Percentiles rank a stretch among this genome's conserved stretches.
phyloP scores from a whole-genome alignment of 2,888 invertebrate species.

The Cerceris rybyensis region DNA sequence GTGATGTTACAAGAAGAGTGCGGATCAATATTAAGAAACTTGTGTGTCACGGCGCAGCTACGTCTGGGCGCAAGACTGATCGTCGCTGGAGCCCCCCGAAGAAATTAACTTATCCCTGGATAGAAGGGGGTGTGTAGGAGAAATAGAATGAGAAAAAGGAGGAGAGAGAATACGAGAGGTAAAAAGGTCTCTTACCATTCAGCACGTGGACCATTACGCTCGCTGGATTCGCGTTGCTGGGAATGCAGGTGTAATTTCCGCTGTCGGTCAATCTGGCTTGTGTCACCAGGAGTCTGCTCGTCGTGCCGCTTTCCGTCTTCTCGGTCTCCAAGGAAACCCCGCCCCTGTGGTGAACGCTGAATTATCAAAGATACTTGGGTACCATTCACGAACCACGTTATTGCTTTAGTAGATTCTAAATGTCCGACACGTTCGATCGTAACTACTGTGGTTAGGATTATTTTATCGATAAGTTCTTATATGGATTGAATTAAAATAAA shows the following conservation, averaged over 20 bases:
- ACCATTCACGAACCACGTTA: slow-evolving; percentile 53
- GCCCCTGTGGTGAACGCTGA: slow-evolving; percentile 86
- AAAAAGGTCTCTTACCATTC: slow-evolving; percentile 75
- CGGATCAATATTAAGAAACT: slow-evolving; percentile 59
- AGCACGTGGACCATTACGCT: slow-evolving; percentile 81
- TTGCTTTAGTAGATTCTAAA: slow-evolving; percentile 49
- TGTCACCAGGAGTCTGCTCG: slow-evolving; percentile 91
- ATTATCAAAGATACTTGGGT: slow-evolving; percentile 79
- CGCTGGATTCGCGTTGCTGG: slow-evolving; percentile 84
- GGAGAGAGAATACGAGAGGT: background rate
- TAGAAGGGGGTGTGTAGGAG: background rate
- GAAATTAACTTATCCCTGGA: slow-evolving; percentile 48
- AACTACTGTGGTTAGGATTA: background rate
- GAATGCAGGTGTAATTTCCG: slow-evolving; percentile 95
- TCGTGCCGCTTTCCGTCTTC: slow-evolving; percentile 91
- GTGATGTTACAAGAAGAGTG: slow-evolving; percentile 41
- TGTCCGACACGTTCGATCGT: slow-evolving; percentile 14
- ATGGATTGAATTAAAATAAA: too few relatives aligned
- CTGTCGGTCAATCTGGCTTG: slow-evolving; percentile 92
- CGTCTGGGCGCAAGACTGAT: slow-evolving; percentile 55
- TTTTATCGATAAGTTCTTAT: too few relatives aligned
- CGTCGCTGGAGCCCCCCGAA: slow-evolving; percentile 31
- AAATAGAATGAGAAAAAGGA: slow-evolving; percentile 8
- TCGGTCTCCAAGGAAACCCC: slow-evolving; percentile 94
- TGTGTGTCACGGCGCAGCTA: slow-evolving; percentile 54